A percentile compares a stretch with the other conserved stretches of the same genome.
These are phyloP conservation scores for Callopanchax toddi DNA, from an alignment of 2,113 vertebrate genomes.

Conservation along the genomic window DNA sequence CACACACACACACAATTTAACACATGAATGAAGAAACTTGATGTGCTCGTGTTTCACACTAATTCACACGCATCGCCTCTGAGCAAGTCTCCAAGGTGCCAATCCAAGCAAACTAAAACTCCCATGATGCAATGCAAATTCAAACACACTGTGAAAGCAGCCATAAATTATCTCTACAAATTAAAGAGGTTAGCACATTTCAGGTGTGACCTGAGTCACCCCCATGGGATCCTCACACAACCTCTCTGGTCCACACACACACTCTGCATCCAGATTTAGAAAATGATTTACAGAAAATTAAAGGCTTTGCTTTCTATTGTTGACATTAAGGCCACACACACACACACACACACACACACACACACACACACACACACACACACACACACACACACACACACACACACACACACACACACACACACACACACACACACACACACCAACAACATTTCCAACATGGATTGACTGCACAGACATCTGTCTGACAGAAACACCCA, in stretches of 20 bases:
- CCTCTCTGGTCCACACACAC: not conserved
- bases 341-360: no score
- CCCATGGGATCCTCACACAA: not conserved
- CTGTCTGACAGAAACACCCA: conserved; percentile 5
- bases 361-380: no score
- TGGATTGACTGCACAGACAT: conserved; percentile 6
- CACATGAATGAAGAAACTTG: conserved; percentile 1
- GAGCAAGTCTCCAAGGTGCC: conserved; percentile 28
- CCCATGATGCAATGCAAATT: conserved; percentile 4
- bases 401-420: not conserved
- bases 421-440: not conserved
- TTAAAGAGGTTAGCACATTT: not conserved
- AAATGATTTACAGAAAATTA: no score
- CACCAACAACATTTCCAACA: not conserved
- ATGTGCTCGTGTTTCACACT: conserved; percentile 13
- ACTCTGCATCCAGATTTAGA: conserved; percentile 1
- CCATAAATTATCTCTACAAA: conserved; percentile 5
- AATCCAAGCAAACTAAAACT: conserved; percentile 21
- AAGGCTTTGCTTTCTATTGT: no score
- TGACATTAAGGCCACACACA: no score
- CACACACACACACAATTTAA: conserved; percentile 4
- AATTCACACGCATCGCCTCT: conserved; percentile 7
- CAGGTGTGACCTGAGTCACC: not conserved
- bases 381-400: not conserved
- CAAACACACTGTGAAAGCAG: conserved; percentile 19